phyloP scores from a whole-genome alignment of 30 jellyfish, hydroid and myxozoan genomes.

The Aurelia sp. region DNA sequence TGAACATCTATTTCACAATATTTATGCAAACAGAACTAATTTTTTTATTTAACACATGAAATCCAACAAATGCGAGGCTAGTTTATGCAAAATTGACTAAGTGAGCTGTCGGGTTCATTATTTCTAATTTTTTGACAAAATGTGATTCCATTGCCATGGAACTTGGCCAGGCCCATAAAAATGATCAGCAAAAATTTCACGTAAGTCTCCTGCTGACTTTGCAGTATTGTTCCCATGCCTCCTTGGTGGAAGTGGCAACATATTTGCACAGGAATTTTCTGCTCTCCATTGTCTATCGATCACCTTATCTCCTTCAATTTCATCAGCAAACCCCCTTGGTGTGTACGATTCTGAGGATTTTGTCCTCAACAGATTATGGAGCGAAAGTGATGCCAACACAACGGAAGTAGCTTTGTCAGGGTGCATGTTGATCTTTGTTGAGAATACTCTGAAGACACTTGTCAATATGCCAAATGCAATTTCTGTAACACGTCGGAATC shows the following conservation, averaged over 20 bases:
- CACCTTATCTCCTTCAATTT: constrained; percentile 17
- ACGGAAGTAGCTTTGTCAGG: constrained; percentile 54
- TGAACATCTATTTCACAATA: too few species aligned
- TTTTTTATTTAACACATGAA: too few species aligned
- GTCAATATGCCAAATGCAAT: too few species aligned
- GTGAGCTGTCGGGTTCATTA: too few species aligned
- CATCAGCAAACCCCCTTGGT: constrained; percentile 53
- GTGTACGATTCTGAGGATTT: constrained; percentile 50
- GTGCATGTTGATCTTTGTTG: constrained; percentile 34
- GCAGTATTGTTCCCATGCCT: constrained; percentile 19
- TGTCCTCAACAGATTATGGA: constrained; percentile 35
- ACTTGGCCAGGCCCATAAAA: constrained; percentile 63
- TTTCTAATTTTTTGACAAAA: constrained; percentile 28
- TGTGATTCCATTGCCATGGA: constrained; percentile 66
- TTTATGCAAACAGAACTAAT: too few species aligned
- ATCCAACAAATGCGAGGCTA: too few species aligned
- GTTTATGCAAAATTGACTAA: too few species aligned
- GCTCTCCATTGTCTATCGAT: constrained; percentile 38
- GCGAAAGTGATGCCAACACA: constrained; percentile 37
- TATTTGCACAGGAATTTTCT: constrained; percentile 7
- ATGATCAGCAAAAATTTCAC: constrained; percentile 49
- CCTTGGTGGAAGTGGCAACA: constrained; percentile 41
- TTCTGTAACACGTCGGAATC: constrained; percentile 20
- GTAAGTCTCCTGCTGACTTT: constrained; percentile 50
- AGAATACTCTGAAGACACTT: constrained; percentile 5